Conservation (phyloP, 2,113 vertebrate genomes). For the Melospiza georgiana region DNA sequence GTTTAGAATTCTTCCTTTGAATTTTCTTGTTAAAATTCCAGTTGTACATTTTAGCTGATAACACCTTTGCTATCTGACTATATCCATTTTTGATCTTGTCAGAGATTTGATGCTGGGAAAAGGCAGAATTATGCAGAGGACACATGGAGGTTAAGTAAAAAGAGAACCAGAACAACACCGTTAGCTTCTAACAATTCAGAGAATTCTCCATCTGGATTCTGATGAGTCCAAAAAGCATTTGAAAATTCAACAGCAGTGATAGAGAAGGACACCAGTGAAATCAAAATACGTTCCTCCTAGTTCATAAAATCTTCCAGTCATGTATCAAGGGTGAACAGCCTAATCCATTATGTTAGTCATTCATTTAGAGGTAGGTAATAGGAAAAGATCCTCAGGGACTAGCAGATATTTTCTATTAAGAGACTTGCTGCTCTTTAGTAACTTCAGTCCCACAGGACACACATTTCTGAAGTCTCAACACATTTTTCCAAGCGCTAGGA, state of each 20-base stretch:
- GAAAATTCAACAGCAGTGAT: conserved; percentile 3
- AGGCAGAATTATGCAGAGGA: conserved; percentile 33
- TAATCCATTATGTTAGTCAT: conserved; percentile 46
- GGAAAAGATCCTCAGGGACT: conserved; percentile 7
- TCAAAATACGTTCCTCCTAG: not conserved
- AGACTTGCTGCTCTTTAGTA: conserved; percentile 18
- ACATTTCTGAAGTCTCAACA: conserved; percentile 6
- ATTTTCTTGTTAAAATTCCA: conserved; percentile 56
- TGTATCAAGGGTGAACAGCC: conserved; percentile 24
- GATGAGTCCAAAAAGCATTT: not conserved
- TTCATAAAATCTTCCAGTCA: conserved; percentile 15
- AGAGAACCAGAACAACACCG: not conserved
- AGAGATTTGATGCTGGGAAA: not conserved
- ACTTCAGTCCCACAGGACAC: not conserved
- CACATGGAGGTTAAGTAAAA: conserved; percentile 23
- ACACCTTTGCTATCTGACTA: conserved; percentile 37
- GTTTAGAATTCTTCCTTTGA: conserved; percentile 34
- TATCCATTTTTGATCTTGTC: conserved; percentile 54
- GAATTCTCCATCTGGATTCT: not conserved
- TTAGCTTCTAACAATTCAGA: not conserved
- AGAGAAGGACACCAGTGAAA: conserved; percentile 7
- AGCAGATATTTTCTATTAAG: conserved; percentile 24
- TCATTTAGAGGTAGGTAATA: conserved; percentile 43
- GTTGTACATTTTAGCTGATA: not conserved
- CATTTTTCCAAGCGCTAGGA: not conserved